Evolutionary conservation across 2,113 vertebrate species (phyloP), one percentile per base, ranked within the genome.

Genomic region (Prionailurus bengalensis): DNA sequence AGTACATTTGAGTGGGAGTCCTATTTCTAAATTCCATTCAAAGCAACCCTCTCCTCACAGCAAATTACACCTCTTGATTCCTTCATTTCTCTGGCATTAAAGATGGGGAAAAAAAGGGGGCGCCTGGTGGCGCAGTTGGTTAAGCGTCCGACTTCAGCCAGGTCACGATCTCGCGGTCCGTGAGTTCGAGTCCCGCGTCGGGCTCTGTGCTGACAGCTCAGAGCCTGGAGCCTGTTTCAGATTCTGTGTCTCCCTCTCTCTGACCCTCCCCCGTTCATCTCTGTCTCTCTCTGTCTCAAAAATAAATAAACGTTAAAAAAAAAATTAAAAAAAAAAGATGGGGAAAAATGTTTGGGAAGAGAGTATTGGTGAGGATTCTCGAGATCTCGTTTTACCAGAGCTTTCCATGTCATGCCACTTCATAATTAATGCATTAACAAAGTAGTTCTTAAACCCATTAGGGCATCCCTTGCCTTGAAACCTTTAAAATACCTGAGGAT

Each of bases 371-470:
- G 79, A 74, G 65, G 19, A 76, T 4, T 31, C 74, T 76, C 33
- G 36, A 86, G 73, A 16, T 51, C 23, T 95, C 79, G 19, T 93
- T 86, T 74, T n/a, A 61, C 3, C 29, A 84, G 61, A 93, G 15
- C 15, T 86, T 96, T 91, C 17, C 1, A 15, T 95, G 63, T 96
- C 51, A 42, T 31, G 65, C 0, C 25, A 45, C 68, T 66, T 95
- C 65, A 63, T 93, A 73, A 95, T 53, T 84, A 45, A 71, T 73
- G 19, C 61, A 65, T 65, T 70, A 97, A 76, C 21, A 8, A 23
- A 8, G 66, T 19, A 74, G 39, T 76, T 97, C n/a, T 92, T 89
- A 89, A 95, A 91, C 10, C 70, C 29, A 94, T 29, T 86, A 25
- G 33, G 63, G 16, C 33, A 58, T 84, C 39, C 17, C 31, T 45